phyloP scores from a whole-genome alignment of 2,797 vertebrate species.

The Muscicapa striata region DNA sequence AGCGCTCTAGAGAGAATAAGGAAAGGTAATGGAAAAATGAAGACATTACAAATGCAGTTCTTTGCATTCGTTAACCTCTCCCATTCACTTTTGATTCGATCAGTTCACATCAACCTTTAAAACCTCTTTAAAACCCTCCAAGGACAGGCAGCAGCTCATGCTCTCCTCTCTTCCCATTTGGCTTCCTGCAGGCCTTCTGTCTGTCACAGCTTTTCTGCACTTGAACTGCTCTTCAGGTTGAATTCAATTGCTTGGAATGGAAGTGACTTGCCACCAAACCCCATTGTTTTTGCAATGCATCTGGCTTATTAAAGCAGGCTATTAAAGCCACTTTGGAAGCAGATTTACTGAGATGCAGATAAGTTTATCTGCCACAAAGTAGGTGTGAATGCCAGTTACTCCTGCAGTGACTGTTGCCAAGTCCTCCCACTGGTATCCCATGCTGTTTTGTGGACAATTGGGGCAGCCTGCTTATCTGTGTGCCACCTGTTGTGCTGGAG shows the following conservation, averaged over 20 bases:
- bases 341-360: constrained; percentile 13
- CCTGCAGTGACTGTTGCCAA: neutral
- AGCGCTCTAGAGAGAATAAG: neutral
- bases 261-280: neutral
- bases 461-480: constrained; percentile 16
- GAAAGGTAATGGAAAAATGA: neutral
- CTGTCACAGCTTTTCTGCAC: neutral
- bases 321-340: constrained; percentile 15
- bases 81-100: neutral
- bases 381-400: constrained; percentile 49
- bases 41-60: neutral
- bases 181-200: neutral
- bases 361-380: constrained; percentile 22
- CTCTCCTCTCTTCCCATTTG: neutral
- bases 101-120: neutral
- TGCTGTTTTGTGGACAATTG: neutral
- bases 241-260: neutral
- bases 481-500: constrained; percentile 52
- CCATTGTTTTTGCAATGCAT: neutral
- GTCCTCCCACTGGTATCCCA: constrained; percentile 2
- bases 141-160: neutral
- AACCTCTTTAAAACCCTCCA: neutral
- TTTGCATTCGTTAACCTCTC: neutral
- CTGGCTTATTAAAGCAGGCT: neutral
- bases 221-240: neutral